These are phyloP conservation scores for Toxotes chatareus DNA, from an alignment of 2,113 vertebrate genomes.

Conservation along the genomic window DNA sequence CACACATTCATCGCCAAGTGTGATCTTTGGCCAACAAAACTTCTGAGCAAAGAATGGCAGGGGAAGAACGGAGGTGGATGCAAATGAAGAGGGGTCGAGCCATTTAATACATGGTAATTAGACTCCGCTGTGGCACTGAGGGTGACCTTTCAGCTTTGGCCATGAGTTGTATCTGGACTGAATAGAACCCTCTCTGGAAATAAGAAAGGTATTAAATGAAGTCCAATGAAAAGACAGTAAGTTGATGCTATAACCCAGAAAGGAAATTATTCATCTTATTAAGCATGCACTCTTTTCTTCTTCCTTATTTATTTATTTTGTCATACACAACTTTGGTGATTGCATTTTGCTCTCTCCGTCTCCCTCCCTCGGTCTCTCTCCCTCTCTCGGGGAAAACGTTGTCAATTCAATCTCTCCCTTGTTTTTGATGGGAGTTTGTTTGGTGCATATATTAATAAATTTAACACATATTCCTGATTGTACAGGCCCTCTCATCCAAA, in stretches of 20 bases:
- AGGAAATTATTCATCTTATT: conserved; percentile 58
- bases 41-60: conserved; percentile 43
- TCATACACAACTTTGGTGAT: conserved; percentile 65
- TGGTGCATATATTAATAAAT: conserved; percentile 75
- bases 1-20: conserved; percentile 5
- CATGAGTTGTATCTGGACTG: conserved; percentile 40
- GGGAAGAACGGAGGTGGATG: conserved; percentile 61
- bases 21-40: conserved; percentile 50
- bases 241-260: conserved; percentile 20
- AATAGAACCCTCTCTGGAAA: conserved; percentile 44
- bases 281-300: conserved; percentile 33
- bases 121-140: conserved; percentile 40
- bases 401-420: conserved; percentile 59
- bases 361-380: conserved; percentile 29
- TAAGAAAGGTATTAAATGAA: conserved; percentile 37
- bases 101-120: conserved; percentile 74
- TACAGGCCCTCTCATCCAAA: conserved; percentile 59
- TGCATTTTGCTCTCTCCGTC: conserved; percentile 57
- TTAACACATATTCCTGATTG: conserved; percentile 67
- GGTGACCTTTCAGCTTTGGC: conserved; percentile 64
- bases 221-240: conserved; percentile 32
- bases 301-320: conserved; percentile 65
- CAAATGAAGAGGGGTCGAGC: conserved; percentile 63
- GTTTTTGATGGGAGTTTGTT: conserved; percentile 65
- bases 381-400: conserved; percentile 43